phyloP scores from a whole-genome alignment of 2,797 vertebrate species.

The Passerculus sandwichensis region DNA sequence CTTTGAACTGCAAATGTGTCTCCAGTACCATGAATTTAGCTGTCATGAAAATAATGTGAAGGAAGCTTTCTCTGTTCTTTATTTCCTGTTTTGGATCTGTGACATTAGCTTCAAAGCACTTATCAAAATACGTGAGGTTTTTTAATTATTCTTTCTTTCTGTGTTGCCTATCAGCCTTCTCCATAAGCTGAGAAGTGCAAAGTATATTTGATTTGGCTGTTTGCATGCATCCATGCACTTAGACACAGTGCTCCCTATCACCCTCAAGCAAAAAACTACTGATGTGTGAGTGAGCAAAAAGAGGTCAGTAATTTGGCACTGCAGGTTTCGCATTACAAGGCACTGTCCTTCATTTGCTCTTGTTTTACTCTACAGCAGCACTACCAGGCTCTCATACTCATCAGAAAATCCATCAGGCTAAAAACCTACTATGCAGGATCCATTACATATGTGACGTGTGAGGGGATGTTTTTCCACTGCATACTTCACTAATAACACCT shows the following conservation, averaged over 20 bases:
- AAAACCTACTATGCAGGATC: background rate
- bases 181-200: background rate
- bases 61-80: background rate
- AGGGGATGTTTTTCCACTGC: background rate
- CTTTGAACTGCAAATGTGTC: background rate
- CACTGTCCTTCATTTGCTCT: constrained; percentile 38
- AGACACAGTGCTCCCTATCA: background rate
- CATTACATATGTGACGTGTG: background rate
- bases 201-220: background rate
- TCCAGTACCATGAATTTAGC: background rate
- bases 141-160: background rate
- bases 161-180: background rate
- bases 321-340: background rate
- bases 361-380: background rate
- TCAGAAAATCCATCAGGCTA: background rate
- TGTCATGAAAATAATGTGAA: background rate
- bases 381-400: background rate
- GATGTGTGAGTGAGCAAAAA: background rate
- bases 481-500: background rate
- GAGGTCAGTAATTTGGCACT: background rate
- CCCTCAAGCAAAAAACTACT: background rate
- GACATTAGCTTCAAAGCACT: background rate
- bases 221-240: background rate
- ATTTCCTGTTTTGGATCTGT: background rate
- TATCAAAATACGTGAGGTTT: background rate